Evolutionary conservation across 2,113 vertebrate species (phyloP).

Genomic region (Fulmarus glacialis): DNA sequence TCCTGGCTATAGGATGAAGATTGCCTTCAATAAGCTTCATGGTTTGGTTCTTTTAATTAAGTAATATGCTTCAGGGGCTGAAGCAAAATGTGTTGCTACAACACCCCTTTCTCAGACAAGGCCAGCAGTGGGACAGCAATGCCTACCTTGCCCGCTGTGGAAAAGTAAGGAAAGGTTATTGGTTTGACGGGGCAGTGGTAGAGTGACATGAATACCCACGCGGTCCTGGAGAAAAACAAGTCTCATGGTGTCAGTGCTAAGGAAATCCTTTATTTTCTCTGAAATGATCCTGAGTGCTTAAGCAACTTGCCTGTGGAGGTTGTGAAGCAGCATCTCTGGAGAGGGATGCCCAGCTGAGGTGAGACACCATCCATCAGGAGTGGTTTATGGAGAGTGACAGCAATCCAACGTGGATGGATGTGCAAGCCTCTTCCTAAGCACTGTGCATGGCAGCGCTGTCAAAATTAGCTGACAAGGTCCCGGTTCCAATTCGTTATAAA

Average conservation of each 20-base stretch:
- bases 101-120: not conserved
- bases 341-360: not conserved
- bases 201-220: not conserved
- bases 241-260: not conserved
- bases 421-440: not conserved
- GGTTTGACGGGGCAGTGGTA: not conserved
- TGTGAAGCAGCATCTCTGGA: not conserved
- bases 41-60: not conserved
- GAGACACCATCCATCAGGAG: not conserved
- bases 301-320: not conserved
- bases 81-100: not conserved
- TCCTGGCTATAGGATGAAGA: not conserved
- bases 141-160: not conserved
- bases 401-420: not conserved
- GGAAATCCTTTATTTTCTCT: not conserved
- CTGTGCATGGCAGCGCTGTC: accelerated
- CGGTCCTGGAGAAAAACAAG: not conserved
- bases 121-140: not conserved
- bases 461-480: not conserved
- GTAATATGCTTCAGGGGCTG: not conserved
- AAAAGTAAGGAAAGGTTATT: not conserved
- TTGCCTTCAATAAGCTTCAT: not conserved
- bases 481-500: not conserved
- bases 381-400: not conserved
- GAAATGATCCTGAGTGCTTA: not conserved